Base-by-base conservation (phyloP, 2,888 invertebrate genomes). In the Ectemnius lituratus region DNA sequence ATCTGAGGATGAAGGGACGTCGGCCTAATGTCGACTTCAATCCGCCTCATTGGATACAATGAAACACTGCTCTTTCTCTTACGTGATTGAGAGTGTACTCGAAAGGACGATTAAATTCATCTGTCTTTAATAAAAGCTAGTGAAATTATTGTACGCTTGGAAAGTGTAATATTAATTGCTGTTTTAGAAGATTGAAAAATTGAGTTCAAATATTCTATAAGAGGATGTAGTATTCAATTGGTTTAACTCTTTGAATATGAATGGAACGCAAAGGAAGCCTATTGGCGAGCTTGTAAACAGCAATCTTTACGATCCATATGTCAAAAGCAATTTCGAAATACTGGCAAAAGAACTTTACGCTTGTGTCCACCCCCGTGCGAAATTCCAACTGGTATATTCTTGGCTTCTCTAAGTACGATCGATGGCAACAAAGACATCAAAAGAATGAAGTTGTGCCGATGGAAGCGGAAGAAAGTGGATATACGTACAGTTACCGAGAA, bases 241-340 rank as follows among this genome's bases (percentile, higher is more conserved):
- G 8, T 37, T 37, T 4, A 37, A 8, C 37, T 11, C 8, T 6
- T 11, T 8, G 37, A 37, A 8, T 8, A 8, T 37, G 37, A 37
- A 37, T 11, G 37, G 8, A 8, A 37, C 11, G 11, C 63, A 11
- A n/a, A n/a, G n/a, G n/a, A n/a, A n/a, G n/a, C n/a, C n/a, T 74
- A 81, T 80, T 80, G 78, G 70, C 72, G 45, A 52, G 67, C 66
- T 60, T 68, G 66, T 81, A 78, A 81, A 81, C 65, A 78, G 58
- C 56, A 57, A 27, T 61, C 58, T 81, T 81, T 81, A 81, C 52
- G 75, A 62, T 47, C 57, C 56, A 68, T 57, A 64, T 60, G 78
- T 79, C 78, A 69, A 70, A 78, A 20, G 47, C 63, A 79, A 79
- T 78, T 79, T 79, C 68, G 63, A 67, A 70, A 78, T 73, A 61